Base-by-base conservation (phyloP, 2,888 invertebrate species). In the Aphodius sticticus region DNA sequence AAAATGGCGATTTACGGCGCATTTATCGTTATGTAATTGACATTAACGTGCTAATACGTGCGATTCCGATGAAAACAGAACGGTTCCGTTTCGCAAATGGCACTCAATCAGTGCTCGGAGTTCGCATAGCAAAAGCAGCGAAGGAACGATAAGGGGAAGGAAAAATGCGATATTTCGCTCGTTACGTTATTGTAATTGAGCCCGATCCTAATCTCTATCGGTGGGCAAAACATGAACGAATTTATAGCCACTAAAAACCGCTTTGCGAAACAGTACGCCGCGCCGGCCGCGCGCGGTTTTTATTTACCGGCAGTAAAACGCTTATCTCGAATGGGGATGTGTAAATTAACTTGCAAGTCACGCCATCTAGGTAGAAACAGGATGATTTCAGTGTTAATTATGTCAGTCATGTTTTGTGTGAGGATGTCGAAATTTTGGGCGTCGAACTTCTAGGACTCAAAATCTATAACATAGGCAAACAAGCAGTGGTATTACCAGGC, bases 21-120 rank as follows among this genome's bases (percentile, higher is more conserved):
- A 70, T 69, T 78, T 78, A 78, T 75, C 75, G 78, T 69, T 35
- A 38, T 26, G 76, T 78, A 78, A 78, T 78, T 78, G 78, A 75
- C 78, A 69, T 75, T 69, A 75, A 78, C 74, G 78, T 74, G 70
- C 26, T 78, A 78, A 78, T 78, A 78, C 69, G 70, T 53, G 53
- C 75, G 37, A 78, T 75, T 78, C 76, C 76, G 78, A 15, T 69
- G 78, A 75, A 78, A 78, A 35, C 72, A 38, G 26, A 74, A 38
- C 78, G 78, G 53, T 53, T 12, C 53, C 53, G 53, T 9, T 53
- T 53, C 15, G 76, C 38, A 77, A 26, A n/a, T 75, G 9, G 53
- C 12, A 53, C 53, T 53, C 53, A 53, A 53, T 53, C 53, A 53
- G 53, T 53, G 26, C 3, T 26, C 26, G 26, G 26, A 26, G 26